These are phyloP conservation scores for Strix aluco DNA, from an alignment of 2,113 vertebrate genomes.

Conservation along the genomic window DNA sequence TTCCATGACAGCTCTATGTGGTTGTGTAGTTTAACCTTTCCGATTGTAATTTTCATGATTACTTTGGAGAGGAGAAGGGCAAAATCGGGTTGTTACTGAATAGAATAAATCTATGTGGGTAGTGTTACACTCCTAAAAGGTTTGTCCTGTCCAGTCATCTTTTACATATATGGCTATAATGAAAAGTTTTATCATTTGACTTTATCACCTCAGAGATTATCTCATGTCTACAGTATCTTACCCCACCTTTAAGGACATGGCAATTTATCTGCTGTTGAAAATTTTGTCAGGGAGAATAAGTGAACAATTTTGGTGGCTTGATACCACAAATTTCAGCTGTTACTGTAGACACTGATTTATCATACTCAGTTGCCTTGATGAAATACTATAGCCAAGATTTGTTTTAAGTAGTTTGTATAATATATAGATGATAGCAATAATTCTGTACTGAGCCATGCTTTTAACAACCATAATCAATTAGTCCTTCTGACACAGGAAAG, in stretches of 20 bases:
- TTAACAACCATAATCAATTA: neutral
- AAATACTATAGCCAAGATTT: constrained; percentile 5
- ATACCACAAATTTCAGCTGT: neutral
- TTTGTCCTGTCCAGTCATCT: neutral
- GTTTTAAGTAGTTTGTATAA: neutral
- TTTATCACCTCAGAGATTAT: neutral
- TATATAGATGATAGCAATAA: neutral
- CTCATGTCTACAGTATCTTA: neutral
- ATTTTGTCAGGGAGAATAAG: neutral
- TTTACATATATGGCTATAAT: neutral
- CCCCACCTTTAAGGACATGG: neutral
- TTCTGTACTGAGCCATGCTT: neutral
- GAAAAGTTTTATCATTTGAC: neutral
- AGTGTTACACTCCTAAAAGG: neutral
- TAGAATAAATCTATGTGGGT: neutral
- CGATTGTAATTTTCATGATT: neutral
- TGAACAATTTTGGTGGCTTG: neutral
- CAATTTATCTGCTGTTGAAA: neutral
- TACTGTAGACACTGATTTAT: neutral
- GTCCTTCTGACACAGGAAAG: constrained; percentile 1
- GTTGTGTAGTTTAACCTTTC: neutral
- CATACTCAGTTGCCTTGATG: neutral
- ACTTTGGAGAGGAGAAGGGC: neutral
- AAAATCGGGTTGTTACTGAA: neutral
- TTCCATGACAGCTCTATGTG: neutral